These are phyloP conservation scores for Thecocarcelia acutangulata DNA, from an alignment of 2,888 invertebrate genomes.

Conservation along the genomic window DNA sequence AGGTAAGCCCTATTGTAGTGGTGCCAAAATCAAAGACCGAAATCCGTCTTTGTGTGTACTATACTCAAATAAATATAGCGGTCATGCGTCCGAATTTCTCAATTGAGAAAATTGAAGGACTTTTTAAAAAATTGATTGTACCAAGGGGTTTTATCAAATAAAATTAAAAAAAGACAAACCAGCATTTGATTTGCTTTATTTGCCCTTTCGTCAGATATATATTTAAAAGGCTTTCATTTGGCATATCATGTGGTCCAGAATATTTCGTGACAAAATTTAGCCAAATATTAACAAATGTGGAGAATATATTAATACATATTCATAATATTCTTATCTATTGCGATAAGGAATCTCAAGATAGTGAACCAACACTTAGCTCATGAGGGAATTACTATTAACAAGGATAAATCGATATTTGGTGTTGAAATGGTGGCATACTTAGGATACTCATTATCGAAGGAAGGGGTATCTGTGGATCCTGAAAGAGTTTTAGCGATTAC, in stretches of 20 bases:
- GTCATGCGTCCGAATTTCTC: conserved; percentile 39
- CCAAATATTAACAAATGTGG: too few relatives aligned
- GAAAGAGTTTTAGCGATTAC: too few relatives aligned
- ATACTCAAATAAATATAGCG: conserved; percentile 24
- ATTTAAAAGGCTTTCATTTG: not conserved
- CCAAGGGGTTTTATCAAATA: not conserved
- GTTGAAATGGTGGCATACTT: too few relatives aligned
- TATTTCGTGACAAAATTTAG: not conserved
- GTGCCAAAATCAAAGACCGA: not conserved
- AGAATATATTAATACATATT: too few relatives aligned
- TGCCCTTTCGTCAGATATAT: not conserved
- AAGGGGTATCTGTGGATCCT: too few relatives aligned
- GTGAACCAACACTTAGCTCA: too few relatives aligned
- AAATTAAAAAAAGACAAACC: too few relatives aligned
- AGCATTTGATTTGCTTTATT: too few relatives aligned
- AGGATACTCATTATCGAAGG: too few relatives aligned
- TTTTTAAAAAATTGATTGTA: not conserved
- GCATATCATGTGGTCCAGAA: not conserved
- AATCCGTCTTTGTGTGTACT: conserved; percentile 28
- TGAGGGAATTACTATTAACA: conserved; percentile 48
- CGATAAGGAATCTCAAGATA: too few relatives aligned
- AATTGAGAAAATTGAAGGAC: conserved; percentile 18
- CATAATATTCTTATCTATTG: too few relatives aligned
- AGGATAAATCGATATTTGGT: conserved; percentile 24
- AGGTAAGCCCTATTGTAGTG: not conserved